Evolutionary conservation across 1,140 invertebrate genomes (phyloP).

Genomic region (Zaprionus davidi): DNA sequence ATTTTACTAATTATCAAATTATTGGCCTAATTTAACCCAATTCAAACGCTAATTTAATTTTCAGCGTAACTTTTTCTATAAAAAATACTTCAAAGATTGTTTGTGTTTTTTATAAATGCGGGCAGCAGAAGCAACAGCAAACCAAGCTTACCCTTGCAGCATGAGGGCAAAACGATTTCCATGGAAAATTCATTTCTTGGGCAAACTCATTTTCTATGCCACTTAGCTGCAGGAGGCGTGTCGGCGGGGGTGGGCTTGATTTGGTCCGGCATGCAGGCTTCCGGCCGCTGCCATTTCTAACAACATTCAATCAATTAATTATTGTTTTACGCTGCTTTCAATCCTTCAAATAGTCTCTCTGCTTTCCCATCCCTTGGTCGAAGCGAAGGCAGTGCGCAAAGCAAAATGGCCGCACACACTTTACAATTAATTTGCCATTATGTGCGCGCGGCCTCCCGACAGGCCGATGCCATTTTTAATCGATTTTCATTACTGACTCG

Average conservation of each 20-base stretch:
- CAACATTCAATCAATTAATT: conserved; percentile 81
- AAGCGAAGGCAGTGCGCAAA: conserved; percentile 72
- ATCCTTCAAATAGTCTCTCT: conserved; percentile 57
- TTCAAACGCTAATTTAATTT: neutral
- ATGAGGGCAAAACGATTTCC: conserved; percentile 24
- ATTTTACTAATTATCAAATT: neutral
- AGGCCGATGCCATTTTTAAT: conserved; percentile 67
- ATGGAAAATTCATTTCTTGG: conserved; percentile 69
- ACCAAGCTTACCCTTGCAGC: neutral
- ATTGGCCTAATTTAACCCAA: neutral
- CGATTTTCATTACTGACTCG: conserved; percentile 77
- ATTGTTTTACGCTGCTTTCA: conserved; percentile 77
- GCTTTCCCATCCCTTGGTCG: neutral
- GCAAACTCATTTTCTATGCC: conserved; percentile 78
- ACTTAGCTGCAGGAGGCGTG: conserved; percentile 48
- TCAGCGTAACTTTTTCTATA: neutral
- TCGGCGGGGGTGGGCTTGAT: neutral
- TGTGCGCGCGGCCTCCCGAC: conserved; percentile 17
- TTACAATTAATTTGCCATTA: conserved; percentile 82
- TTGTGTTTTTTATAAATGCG: conserved; percentile 3
- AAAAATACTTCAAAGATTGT: conserved; percentile 8
- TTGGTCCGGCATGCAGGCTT: conserved; percentile 31
- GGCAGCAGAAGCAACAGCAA: neutral
- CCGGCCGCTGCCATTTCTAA: conserved; percentile 59
- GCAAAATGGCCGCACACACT: conserved; percentile 77